A percentile compares a stretch with the other conserved stretches of the same genome.
These are phyloP conservation scores for Sciurus vulgaris DNA, from an alignment of 2,797 vertebrate species.

Conservation along the genomic window DNA sequence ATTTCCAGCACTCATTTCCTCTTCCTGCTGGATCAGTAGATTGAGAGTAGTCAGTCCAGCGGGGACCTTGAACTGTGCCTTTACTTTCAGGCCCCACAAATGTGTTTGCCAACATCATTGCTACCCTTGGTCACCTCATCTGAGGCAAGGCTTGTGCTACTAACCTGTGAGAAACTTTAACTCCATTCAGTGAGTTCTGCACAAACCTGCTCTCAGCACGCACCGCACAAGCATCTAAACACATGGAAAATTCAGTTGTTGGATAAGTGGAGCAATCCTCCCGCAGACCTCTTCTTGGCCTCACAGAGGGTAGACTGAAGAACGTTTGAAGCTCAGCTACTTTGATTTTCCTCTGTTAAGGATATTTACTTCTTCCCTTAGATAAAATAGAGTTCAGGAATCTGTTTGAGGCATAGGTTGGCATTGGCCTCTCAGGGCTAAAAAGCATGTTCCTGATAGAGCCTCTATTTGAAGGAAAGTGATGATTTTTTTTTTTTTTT, in stretches of 20 bases:
- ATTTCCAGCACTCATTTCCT: neutral
- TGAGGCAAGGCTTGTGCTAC: neutral
- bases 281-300: neutral
- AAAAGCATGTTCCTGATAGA: neutral
- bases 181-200: neutral
- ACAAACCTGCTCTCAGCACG: neutral
- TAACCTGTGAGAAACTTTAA: neutral
- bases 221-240: neutral
- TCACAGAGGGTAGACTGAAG: neutral
- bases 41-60: neutral
- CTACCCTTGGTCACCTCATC: neutral
- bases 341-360: neutral
- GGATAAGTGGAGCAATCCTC: neutral
- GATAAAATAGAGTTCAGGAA: neutral
- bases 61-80: constrained; percentile 37
- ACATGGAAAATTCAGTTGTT: neutral
- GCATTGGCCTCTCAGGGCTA: neutral
- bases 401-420: neutral
- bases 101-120: neutral
- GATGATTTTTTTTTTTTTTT: neutral
- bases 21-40: neutral
- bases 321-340: neutral
- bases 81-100: neutral
- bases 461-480: constrained; percentile 12
- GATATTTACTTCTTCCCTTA: neutral